Base-by-base conservation (phyloP, 2,113 vertebrate genomes). In the Caranx melampygus region DNA sequence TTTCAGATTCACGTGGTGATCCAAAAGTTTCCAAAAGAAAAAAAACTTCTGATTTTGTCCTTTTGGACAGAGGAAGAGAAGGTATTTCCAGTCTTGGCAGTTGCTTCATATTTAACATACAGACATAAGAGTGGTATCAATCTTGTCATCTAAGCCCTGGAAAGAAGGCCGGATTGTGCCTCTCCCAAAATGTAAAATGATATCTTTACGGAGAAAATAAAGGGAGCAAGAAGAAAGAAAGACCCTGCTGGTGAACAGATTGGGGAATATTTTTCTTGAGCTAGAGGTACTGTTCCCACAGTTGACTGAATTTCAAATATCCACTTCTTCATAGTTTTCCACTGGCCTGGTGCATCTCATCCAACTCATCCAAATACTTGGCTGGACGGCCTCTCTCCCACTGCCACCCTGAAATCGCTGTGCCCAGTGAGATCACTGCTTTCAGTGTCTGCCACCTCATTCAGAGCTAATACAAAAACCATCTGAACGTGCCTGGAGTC, bases 401-500 rank as follows among this genome's bases (percentile, higher is more conserved):
- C 65, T 44, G 70, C 72, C 72, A 68, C 79, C 62, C 64, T 71
- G 70, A 83, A 78, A 75, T 78, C 45, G 5, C 44, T 44, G 13
- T 45, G 78, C 61, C 84, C 87, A 85, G 83, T 88, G 81, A 87
- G 86, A 88, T 83, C 73, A 21, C 77, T 74, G 76, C 80, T 47
- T 61, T 82, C 82, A 67, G 68, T 82, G 83, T 90, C 86, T 89
- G 87, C 71, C 79, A 54, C 83, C 82, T 84, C 79, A 89, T 93
- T 90, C 89, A 88, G 72, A 8, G 74, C 82, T 83, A 61, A 90
- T 82, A 78, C 81, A 89, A 91, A 94, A 92, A 87, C 75, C 89
- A 87, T 87, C 87, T 77, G 85, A 92, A 92, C 92, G 92, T 92
- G 93, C 90, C 79, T 81, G 14, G 68, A 89, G 82, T 92, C 89